Evolutionary conservation across 2,113 vertebrate species (phyloP).

Genomic region (Antigone vipio): DNA sequence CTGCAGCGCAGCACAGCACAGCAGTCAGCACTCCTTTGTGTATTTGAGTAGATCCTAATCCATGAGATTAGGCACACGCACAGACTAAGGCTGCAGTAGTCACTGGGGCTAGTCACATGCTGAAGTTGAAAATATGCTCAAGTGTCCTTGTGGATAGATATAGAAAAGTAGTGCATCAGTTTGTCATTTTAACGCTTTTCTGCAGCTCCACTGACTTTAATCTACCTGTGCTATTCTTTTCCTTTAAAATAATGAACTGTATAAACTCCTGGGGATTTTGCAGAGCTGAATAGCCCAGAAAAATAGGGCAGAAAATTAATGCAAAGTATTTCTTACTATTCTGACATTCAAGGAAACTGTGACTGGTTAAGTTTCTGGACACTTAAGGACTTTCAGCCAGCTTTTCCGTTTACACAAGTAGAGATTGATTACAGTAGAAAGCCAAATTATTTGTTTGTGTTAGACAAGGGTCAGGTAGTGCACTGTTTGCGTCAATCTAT

Average conservation of each 20-base stretch:
- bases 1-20: not conserved
- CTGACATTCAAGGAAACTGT: not conserved
- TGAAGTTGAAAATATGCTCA: not conserved
- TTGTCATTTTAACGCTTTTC: not conserved
- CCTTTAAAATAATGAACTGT: slow-evolving; percentile 12
- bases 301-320: slow-evolving; percentile 42
- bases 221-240: slow-evolving; percentile 17
- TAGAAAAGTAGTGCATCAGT: not conserved
- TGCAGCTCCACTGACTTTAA: not conserved
- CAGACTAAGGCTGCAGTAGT: not conserved
- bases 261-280: slow-evolving; percentile 15
- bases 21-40: not conserved
- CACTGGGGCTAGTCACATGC: not conserved
- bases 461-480: not conserved
- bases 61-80: not conserved
- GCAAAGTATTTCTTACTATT: not conserved
- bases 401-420: not conserved
- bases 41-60: not conserved
- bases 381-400: not conserved
- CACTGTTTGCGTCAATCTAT: not conserved
- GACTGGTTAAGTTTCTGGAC: not conserved
- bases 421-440: not conserved
- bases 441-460: not conserved
- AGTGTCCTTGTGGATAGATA: not conserved
- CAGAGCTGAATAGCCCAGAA: not conserved